Conservation (phyloP, 2,888 invertebrate species). For the Tinea trinotella region DNA sequence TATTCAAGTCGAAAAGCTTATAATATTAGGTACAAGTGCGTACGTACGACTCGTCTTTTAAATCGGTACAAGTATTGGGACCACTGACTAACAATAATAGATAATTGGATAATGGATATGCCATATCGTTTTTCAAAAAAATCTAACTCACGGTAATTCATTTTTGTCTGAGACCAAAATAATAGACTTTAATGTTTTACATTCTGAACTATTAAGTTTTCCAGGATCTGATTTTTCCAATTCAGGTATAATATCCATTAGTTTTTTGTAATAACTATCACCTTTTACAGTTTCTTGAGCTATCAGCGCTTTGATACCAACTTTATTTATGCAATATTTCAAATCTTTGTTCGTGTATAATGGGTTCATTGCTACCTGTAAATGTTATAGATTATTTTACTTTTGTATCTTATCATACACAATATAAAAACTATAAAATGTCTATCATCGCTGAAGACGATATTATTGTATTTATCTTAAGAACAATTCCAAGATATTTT, state of each 20-base stretch:
- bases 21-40: too few species aligned
- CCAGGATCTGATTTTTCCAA: conserved; percentile 52
- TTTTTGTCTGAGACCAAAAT: conserved; percentile 62
- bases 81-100: too few species aligned
- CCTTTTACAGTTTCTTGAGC: conserved; percentile 74
- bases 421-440: not conserved
- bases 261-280: conserved; percentile 77
- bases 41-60: too few species aligned
- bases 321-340: conserved; percentile 80
- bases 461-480: not conserved
- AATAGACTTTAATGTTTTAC: conserved; percentile 69
- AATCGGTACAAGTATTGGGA: too few species aligned
- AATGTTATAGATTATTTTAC: not conserved
- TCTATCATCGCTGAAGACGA: not conserved
- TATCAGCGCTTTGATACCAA: conserved; percentile 77
- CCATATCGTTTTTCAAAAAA: too few species aligned
- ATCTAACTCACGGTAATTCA: conserved; percentile 39
- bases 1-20: too few species aligned
- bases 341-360: conserved; percentile 79
- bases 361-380: conserved; percentile 83
- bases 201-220: conserved; percentile 44
- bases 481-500: not conserved
- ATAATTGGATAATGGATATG: too few species aligned
- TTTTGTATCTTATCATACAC: not conserved
- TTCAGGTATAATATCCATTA: conserved; percentile 74